These are phyloP conservation scores for Rhinoderma darwinii DNA, from an alignment of 2,113 vertebrate genomes.

Conservation along the genomic window DNA sequence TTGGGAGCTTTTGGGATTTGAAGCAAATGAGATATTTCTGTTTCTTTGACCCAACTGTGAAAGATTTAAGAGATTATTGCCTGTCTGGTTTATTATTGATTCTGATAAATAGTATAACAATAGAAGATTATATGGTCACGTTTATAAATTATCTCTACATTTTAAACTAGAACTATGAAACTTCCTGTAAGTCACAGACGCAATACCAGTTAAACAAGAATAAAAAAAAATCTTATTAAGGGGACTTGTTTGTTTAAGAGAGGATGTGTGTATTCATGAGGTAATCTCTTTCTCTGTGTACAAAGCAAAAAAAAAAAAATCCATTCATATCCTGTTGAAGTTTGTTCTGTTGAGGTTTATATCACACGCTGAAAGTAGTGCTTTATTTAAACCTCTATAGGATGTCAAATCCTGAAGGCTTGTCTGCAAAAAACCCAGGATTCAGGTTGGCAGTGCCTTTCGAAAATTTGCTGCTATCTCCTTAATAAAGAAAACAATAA, in stretches of 20 bases:
- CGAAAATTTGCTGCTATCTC: too few relatives aligned
- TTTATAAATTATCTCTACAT: background rate
- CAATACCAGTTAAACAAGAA: background rate
- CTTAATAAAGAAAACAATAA: too few relatives aligned
- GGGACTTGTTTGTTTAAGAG: background rate
- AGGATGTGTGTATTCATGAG: background rate
- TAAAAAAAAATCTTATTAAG: background rate
- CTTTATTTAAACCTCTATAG: too few relatives aligned
- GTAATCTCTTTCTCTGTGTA: background rate
- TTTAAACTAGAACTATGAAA: background rate
- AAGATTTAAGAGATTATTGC: constrained; percentile 5
- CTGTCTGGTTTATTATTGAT: constrained; percentile 19
- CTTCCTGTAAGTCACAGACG: background rate
- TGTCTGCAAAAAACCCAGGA: too few relatives aligned
- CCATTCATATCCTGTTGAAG: too few relatives aligned
- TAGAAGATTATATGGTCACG: background rate
- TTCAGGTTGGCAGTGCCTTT: too few relatives aligned
- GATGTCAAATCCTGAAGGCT: too few relatives aligned
- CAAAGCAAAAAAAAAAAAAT: too few relatives aligned
- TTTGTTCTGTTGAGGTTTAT: too few relatives aligned
- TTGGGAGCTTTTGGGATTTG: constrained; percentile 65
- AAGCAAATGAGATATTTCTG: constrained; percentile 49
- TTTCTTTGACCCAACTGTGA: constrained; percentile 29
- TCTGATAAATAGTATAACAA: background rate
- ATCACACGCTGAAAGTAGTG: too few relatives aligned